These are phyloP conservation scores for Barbus barbus DNA, from an alignment of 2,113 vertebrate species.

Conservation along the genomic window DNA sequence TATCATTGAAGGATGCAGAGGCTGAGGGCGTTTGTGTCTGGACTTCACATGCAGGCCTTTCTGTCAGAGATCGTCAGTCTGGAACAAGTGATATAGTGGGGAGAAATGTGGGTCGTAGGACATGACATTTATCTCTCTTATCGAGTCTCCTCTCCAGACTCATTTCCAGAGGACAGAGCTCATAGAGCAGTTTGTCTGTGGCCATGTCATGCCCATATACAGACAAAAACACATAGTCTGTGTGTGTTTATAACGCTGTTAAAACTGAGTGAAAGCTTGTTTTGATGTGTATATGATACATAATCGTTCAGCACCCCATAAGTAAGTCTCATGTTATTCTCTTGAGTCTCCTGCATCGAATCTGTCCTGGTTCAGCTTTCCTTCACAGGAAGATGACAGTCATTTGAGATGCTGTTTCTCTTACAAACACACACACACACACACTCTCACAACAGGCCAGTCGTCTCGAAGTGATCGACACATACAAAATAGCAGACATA, in stretches of 20 bases:
- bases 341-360: neutral
- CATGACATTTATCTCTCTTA: conserved; percentile 15
- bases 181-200: neutral
- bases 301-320: conserved; percentile 4
- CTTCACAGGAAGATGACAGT: neutral
- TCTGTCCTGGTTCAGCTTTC: conserved; percentile 17
- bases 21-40: neutral
- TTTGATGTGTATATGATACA: conserved; percentile 13
- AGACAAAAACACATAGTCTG: neutral
- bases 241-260: neutral
- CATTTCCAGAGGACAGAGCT: neutral
- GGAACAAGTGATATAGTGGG: neutral
- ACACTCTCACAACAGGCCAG: neutral
- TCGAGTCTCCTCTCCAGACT: neutral
- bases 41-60: neutral
- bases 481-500: neutral
- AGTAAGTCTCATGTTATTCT: conserved; percentile 13
- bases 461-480: neutral
- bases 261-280: neutral
- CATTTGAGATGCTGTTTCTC: conserved; percentile 21
- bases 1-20: neutral
- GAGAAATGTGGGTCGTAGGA: neutral
- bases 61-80: too few relatives aligned
- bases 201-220: neutral
- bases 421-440: neutral